Evolutionary conservation across 2,797 vertebrate species (phyloP).

Genomic region (Hyperoplus lanceolatus): DNA sequence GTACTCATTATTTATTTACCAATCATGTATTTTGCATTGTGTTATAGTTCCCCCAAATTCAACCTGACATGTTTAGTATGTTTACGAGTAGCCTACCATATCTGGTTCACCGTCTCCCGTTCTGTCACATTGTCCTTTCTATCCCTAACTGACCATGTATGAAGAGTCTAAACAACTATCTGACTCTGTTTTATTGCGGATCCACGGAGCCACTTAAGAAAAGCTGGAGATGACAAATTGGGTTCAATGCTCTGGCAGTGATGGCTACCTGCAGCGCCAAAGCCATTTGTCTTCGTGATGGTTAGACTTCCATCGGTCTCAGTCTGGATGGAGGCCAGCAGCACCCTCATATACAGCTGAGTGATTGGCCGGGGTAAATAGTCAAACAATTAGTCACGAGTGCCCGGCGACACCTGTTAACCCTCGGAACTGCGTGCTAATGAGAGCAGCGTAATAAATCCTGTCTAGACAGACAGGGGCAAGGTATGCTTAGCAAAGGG

Average conservation of each 20-base stretch:
- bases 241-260: conserved; percentile 27
- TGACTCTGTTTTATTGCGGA: not conserved
- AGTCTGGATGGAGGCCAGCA: conserved; percentile 67
- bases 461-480: conserved; percentile 48
- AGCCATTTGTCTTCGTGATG: conserved; percentile 50
- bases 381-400: conserved; percentile 70
- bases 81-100: not conserved
- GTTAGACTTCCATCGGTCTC: conserved; percentile 45
- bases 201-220: conserved; percentile 8
- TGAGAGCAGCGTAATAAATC: conserved; percentile 63
- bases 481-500: conserved; percentile 63
- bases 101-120: not conserved
- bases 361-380: conserved; percentile 65
- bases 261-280: conserved; percentile 47
- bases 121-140: not conserved
- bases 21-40: not conserved
- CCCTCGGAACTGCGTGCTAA: conserved; percentile 62
- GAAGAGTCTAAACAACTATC: conserved; percentile 21
- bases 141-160: not conserved
- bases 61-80: not conserved
- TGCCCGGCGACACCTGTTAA: conserved; percentile 76
- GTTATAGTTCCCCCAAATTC: not conserved
- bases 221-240: conserved; percentile 23
- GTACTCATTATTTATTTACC: not conserved
- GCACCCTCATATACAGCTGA: conserved; percentile 58